Evolutionary conservation across 2,797 vertebrate genomes (phyloP).

Genomic region (Eulemur coronatus): DNA sequence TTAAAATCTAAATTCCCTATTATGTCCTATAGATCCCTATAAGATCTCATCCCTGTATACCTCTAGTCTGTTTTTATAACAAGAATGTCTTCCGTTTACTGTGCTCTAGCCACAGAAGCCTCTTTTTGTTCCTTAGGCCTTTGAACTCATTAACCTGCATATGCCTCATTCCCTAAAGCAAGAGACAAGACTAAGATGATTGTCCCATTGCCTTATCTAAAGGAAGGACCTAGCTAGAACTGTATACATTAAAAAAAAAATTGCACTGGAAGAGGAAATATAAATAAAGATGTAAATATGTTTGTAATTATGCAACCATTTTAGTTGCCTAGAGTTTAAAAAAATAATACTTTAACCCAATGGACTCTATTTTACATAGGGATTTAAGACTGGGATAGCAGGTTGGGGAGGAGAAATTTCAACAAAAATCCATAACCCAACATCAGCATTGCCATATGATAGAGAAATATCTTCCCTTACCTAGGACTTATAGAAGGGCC

Average conservation of each 20-base stretch:
- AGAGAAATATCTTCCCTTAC: neutral
- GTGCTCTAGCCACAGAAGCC: neutral
- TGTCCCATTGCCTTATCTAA: neutral
- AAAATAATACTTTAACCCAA: neutral
- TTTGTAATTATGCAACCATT: neutral
- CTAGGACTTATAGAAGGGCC: neutral
- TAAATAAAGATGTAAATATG: neutral
- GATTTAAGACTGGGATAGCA: neutral
- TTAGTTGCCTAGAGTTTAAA: neutral
- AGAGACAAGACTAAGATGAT: neutral
- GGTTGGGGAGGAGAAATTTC: neutral
- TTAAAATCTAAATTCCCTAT: neutral
- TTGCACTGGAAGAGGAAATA: neutral
- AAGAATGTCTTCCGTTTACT: neutral
- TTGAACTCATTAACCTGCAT: neutral
- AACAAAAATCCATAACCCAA: neutral
- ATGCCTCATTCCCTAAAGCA: neutral
- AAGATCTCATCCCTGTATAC: neutral
- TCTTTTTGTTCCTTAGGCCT: neutral
- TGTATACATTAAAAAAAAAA: neutral
- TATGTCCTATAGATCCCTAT: fast-evolving
- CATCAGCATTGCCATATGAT: neutral
- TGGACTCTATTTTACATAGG: neutral
- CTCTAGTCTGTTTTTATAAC: neutral
- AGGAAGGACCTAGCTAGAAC: neutral